Conservation (phyloP, 2,888 invertebrate species). For the Drosophila leonis region DNA sequence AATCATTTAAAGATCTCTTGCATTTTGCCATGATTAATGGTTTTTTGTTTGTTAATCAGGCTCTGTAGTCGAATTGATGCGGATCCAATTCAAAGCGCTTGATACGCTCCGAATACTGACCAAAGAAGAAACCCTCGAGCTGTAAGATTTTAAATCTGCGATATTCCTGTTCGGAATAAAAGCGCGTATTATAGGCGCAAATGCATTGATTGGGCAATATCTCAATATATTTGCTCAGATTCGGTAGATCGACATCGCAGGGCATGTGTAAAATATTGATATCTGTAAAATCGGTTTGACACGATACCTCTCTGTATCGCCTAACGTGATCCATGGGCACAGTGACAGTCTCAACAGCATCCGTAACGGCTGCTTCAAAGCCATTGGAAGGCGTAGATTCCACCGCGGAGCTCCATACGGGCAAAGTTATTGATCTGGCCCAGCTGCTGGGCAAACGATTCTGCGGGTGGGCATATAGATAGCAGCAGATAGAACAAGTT, state of each 20-base stretch:
- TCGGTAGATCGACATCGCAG: constrained; percentile 42
- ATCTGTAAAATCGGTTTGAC: constrained; percentile 13
- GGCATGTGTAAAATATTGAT: constrained; percentile 33
- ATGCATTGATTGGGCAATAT: constrained; percentile 49
- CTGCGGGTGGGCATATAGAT: neutral
- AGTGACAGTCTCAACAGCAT: neutral
- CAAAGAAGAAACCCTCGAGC: constrained; percentile 50
- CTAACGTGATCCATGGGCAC: constrained; percentile 20
- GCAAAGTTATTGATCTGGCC: constrained; percentile 16
- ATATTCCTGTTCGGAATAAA: constrained; percentile 19
- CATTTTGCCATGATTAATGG: neutral
- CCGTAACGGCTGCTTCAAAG: too few relatives aligned
- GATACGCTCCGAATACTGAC: constrained; percentile 46
- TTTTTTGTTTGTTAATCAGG: neutral
- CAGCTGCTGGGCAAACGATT: neutral
- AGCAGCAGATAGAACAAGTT: neutral
- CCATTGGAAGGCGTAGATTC: neutral
- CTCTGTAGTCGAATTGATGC: constrained; percentile 89
- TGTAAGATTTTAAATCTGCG: constrained; percentile 42
- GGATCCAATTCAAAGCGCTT: constrained; percentile 87
- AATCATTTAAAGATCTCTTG: neutral
- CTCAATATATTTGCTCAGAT: neutral
- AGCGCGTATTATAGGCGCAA: constrained; percentile 34
- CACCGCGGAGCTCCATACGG: neutral
- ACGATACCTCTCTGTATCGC: constrained; percentile 6